Conservation (phyloP, 37 sponge, comb jelly and placozoan genomes). For the Halichondria panicea region DNA sequence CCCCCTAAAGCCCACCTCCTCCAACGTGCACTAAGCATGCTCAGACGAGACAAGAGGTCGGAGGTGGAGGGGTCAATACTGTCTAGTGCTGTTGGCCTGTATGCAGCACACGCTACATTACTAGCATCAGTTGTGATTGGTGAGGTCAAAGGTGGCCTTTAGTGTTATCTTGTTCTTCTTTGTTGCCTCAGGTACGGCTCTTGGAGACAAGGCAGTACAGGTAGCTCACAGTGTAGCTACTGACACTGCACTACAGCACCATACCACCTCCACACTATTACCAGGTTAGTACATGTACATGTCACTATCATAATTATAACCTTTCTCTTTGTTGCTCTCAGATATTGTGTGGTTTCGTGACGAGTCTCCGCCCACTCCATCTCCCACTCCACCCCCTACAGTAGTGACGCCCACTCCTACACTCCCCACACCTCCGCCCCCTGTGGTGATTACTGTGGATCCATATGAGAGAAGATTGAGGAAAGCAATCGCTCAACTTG, state of each 20-base stretch:
- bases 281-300: background rate
- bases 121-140: conserved; percentile 64
- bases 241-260: conserved; percentile 50
- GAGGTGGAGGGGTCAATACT: conserved; percentile 25
- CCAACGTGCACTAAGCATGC: conserved; percentile 40
- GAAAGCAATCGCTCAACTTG: conserved; percentile 49
- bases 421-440: conserved; percentile 43
- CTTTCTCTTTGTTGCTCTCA: conserved; percentile 1
- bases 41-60: conserved; percentile 9
- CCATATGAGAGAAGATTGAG: conserved; percentile 61
- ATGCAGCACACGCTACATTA: conserved; percentile 67
- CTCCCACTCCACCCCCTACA: conserved; percentile 7
- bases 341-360: conserved; percentile 59
- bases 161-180: background rate
- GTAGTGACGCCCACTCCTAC: conserved; percentile 45
- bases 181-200: conserved; percentile 32
- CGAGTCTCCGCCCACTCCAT: background rate
- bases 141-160: background rate
- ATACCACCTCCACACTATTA: background rate
- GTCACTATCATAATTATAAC: too few species aligned
- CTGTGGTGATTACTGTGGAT: conserved; percentile 42
- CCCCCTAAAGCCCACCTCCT: conserved; percentile 17
- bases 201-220: conserved; percentile 61
- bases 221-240: conserved; percentile 67
- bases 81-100: conserved; percentile 66